phyloP scores from a whole-genome alignment of 2,113 vertebrate species.

The Megaptera novaeangliae region DNA sequence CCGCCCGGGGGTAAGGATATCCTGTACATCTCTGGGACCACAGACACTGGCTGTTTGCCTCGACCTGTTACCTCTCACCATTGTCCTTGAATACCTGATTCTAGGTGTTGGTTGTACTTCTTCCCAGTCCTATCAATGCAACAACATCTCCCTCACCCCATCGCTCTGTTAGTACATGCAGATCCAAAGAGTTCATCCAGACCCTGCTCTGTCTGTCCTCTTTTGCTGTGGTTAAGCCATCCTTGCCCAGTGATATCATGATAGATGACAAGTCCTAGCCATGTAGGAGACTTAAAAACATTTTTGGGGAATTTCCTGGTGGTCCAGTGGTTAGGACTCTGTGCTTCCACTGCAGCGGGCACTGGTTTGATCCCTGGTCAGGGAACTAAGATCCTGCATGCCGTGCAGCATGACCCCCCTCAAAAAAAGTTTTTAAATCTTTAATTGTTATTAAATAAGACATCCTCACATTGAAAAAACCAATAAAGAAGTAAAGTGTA shows the following conservation, averaged over 20 bases:
- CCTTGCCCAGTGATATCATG: background rate
- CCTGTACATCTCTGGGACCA: background rate
- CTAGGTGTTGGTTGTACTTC: background rate
- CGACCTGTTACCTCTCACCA: background rate
- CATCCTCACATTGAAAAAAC: background rate
- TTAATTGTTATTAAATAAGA: background rate
- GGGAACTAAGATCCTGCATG: too few relatives aligned
- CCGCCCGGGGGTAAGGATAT: background rate
- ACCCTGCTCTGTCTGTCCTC: background rate
- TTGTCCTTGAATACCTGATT: background rate
- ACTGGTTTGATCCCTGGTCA: too few relatives aligned
- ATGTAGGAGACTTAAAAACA: background rate
- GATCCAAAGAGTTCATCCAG: too few relatives aligned
- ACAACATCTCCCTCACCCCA: accelerated
- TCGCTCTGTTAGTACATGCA: accelerated
- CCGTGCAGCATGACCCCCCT: too few relatives aligned
- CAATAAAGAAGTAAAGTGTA: background rate
- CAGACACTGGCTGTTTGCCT: background rate
- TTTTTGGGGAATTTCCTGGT: too few relatives aligned
- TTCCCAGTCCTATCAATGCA: background rate
- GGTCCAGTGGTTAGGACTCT: too few relatives aligned
- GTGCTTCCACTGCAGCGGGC: too few relatives aligned
- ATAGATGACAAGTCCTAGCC: background rate
- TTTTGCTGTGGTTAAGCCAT: background rate
- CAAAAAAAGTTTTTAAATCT: background rate